Base-by-base conservation (phyloP, 2,888 invertebrate species). In the Cancer borealis region DNA sequence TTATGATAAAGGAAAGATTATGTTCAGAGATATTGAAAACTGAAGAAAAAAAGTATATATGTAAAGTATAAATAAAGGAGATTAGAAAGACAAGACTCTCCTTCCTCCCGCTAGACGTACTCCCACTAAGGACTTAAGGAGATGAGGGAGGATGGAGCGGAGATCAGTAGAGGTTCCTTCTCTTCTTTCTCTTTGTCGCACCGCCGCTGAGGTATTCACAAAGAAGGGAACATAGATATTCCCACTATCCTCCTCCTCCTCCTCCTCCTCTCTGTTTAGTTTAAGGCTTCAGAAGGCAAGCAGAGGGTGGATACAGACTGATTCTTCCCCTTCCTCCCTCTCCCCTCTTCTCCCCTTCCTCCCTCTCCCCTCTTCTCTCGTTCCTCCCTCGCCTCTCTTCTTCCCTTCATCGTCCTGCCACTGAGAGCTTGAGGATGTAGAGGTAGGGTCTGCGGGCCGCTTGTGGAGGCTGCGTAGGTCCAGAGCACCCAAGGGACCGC, bases 401-500 rank as follows among this genome's bases (percentile, higher is more conserved):
- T 45, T 39, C 73, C 46, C 91, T 30, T 12, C 26, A 10, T n/a
- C 54, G 17, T 26, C 10, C 49, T 39, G 30, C 49, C 60, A 8
- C 91, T 39, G 66, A 26, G 49, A 49, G 89, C 6, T 26, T 46
- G 21, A 45, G 46, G 54, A 14, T n/a, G 91, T 60, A 39, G 45
- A 89, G 66, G 3, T 60, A n/a, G n/a, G 47, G 26, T 12, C 47
- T 89, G 47, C 12, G 26, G 89, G 88, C 46, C 88, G 39, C 89
- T 46, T 89, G 66, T 30, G 30, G 60, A 30, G 21, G 60, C 66
- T 45, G 39, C 26, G 91, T 60, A 39, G 30, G 60, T 45, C 26
- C 91, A 91, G n/a, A 45, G 88, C 88, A n/a, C 90, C 90, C 90
- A 26, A 26, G 54, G 54, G 54, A 90, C 49, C 90, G 3, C 26